Evolutionary conservation across 1,140 invertebrate species (phyloP).

Genomic region (Rhizoglyphus robini): DNA sequence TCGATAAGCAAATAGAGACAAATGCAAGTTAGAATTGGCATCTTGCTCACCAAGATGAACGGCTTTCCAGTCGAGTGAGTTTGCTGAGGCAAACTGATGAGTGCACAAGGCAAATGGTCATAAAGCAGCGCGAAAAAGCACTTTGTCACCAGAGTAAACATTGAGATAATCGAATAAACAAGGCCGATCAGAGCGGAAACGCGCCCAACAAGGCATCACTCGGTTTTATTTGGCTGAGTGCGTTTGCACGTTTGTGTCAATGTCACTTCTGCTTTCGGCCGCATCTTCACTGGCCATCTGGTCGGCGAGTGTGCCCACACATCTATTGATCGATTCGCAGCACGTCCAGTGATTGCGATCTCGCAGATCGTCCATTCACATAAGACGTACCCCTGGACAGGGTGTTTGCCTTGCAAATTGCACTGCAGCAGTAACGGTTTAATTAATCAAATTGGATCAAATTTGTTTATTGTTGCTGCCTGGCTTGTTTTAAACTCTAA

Average conservation of each 20-base stretch:
- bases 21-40: no score
- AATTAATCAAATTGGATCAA: conserved; percentile 15
- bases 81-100: not conserved
- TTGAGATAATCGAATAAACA: conserved; percentile 13
- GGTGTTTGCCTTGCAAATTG: no score
- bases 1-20: no score
- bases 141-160: conserved; percentile 12
- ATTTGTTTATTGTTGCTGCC: conserved; percentile 14
- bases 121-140: conserved; percentile 2
- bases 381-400: no score
- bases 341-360: not conserved
- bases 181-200: conserved; percentile 6
- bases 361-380: no score
- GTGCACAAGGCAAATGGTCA: not conserved
- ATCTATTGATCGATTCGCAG: not conserved
- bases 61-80: not conserved
- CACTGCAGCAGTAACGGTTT: no score
- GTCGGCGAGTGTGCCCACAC: not conserved
- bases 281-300: not conserved
- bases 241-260: conserved; percentile 4
- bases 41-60: no score
- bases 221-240: not conserved
- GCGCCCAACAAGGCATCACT: not conserved
- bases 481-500: conserved; percentile 6
- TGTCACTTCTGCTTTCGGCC: not conserved